phyloP scores from a whole-genome alignment of 2,888 invertebrate genomes.

The Parnassius mnemosyne region DNA sequence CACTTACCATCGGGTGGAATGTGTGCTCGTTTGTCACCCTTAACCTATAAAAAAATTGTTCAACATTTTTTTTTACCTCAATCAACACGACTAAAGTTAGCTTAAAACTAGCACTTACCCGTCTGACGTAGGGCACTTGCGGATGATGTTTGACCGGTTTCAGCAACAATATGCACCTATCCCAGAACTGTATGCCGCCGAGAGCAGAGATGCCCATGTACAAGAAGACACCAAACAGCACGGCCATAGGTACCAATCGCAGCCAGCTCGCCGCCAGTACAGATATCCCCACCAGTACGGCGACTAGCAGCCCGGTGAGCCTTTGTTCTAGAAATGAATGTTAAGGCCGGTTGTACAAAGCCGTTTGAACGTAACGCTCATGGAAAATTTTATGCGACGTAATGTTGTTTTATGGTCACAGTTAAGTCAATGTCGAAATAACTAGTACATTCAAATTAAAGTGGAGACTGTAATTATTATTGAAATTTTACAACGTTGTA shows the following conservation, averaged over 20 bases:
- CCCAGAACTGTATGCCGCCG: conserved; percentile 96
- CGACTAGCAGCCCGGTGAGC: conserved; percentile 89
- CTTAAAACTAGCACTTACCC: conserved; percentile 76
- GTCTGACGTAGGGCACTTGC: conserved; percentile 91
- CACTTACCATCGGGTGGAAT: too few species aligned
- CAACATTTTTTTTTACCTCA: too few species aligned
- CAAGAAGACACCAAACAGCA: conserved; percentile 97
- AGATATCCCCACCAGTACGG: conserved; percentile 90
- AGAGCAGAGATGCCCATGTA: conserved; percentile 98
- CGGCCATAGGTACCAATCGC: conserved; percentile 95
- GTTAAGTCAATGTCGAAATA: too few species aligned
- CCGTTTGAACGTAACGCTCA: not conserved
- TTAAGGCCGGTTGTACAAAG: not conserved
- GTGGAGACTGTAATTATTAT: too few species aligned
- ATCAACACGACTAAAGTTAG: too few species aligned
- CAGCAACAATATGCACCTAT: conserved; percentile 91
- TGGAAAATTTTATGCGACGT: not conserved
- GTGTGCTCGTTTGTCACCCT: too few species aligned
- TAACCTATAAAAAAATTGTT: too few species aligned
- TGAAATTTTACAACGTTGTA: too few species aligned
- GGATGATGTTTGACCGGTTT: conserved; percentile 98
- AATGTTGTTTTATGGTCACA: too few species aligned
- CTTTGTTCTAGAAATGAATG: conserved; percentile 85
- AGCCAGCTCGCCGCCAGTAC: conserved; percentile 91
- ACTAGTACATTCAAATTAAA: too few species aligned